These are phyloP conservation scores for Cathartes aura DNA, from an alignment of 2,113 vertebrate genomes.

Conservation along the genomic window DNA sequence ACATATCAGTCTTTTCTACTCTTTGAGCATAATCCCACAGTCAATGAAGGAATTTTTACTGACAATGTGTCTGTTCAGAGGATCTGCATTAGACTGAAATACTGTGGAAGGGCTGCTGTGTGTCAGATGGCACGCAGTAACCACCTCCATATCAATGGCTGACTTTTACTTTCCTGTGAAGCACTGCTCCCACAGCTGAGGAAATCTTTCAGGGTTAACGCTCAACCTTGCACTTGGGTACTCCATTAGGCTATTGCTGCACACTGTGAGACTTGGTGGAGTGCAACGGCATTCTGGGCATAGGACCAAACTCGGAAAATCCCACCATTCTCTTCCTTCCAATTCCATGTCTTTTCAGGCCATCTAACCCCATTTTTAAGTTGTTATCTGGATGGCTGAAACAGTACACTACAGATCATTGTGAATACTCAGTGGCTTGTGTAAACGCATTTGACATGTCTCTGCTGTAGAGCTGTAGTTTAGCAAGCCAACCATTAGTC, in stretches of 20 bases:
- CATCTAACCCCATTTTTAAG: conserved; percentile 33
- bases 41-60: not conserved
- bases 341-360: conserved; percentile 25
- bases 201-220: not conserved
- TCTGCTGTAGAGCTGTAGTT: not conserved
- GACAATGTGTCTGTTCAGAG: not conserved
- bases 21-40: not conserved
- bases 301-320: conserved; percentile 24
- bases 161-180: not conserved
- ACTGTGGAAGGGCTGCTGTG: not conserved
- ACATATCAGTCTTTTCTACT: not conserved
- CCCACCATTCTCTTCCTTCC: conserved; percentile 19
- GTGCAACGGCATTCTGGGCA: not conserved
- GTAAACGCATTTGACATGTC: conserved; percentile 35
- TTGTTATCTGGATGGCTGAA: conserved; percentile 58
- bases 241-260: not conserved
- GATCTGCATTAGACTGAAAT: not conserved
- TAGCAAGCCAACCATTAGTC: not conserved
- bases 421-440: conserved; percentile 66
- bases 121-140: not conserved
- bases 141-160: not conserved
- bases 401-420: conserved; percentile 53
- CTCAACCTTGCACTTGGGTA: not conserved
- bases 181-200: not conserved
- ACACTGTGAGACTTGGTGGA: not conserved